These are phyloP conservation scores for Nasonia longicornis DNA, from an alignment of 1,140 invertebrate genomes.

Conservation along the genomic window DNA sequence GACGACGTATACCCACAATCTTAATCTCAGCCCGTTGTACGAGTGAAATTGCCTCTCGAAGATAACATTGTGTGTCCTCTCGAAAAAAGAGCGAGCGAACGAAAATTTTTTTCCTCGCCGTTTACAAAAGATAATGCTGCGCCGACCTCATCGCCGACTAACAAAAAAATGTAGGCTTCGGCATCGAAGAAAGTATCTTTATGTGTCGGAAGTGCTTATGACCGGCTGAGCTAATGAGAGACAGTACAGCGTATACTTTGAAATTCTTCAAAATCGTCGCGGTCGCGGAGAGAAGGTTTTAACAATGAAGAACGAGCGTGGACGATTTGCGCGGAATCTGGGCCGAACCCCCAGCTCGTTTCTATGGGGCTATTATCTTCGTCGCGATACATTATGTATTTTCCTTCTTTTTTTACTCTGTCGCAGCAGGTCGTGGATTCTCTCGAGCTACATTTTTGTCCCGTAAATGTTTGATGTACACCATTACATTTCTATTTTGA, in stretches of 20 bases:
- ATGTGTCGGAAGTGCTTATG: conserved; percentile 52
- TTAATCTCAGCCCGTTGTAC: too few species aligned
- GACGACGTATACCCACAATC: too few species aligned
- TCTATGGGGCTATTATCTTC: background rate
- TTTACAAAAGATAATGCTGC: conserved; percentile 14
- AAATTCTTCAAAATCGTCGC: background rate
- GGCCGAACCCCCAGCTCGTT: background rate
- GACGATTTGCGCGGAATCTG: background rate
- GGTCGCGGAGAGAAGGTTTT: background rate
- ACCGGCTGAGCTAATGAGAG: conserved; percentile 48
- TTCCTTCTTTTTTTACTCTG: background rate
- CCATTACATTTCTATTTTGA: background rate
- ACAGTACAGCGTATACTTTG: conserved; percentile 21
- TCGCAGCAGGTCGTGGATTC: background rate
- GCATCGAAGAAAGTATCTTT: conserved; percentile 25
- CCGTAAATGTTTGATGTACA: background rate
- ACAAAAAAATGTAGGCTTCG: background rate
- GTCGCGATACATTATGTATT: background rate
- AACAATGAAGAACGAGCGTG: background rate
- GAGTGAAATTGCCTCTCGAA: background rate
- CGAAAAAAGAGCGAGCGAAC: background rate
- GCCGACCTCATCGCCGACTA: background rate
- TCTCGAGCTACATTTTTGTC: background rate
- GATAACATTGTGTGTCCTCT: conserved; percentile 20
- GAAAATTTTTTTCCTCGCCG: background rate